Evolutionary conservation across 2,888 invertebrate species (phyloP).

Genomic region (Chalcis sispes): DNA sequence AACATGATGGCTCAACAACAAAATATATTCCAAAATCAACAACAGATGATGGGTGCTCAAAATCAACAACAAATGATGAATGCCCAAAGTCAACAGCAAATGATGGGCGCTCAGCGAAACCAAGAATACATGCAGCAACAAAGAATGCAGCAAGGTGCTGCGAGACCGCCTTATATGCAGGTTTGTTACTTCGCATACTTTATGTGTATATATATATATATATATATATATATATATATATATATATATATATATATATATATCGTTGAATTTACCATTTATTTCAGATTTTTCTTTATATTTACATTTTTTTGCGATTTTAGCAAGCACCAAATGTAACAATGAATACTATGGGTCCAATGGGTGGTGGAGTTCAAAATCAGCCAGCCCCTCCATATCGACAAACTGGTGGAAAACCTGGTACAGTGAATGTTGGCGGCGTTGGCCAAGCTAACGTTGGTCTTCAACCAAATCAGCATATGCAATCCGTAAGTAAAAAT

Average conservation of each 20-base stretch:
- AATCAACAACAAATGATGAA: slow-evolving; percentile 71
- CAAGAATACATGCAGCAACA: slow-evolving; percentile 80
- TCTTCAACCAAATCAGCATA: slow-evolving; percentile 80
- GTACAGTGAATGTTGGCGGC: slow-evolving; percentile 71
- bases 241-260: too few species aligned
- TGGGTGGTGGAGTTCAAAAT: slow-evolving; percentile 76
- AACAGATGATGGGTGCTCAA: slow-evolving; percentile 81
- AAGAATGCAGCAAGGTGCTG: slow-evolving; percentile 78
- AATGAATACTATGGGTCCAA: slow-evolving; percentile 85
- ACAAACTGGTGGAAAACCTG: slow-evolving; percentile 77
- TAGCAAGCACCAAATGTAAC: slow-evolving; percentile 88
- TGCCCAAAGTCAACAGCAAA: slow-evolving; percentile 78
- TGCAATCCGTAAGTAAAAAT: slow-evolving; percentile 77
- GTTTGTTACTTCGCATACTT: slow-evolving; percentile 72
- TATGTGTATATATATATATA: too few species aligned
- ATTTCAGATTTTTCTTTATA: not conserved
- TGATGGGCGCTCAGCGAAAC: slow-evolving; percentile 79
- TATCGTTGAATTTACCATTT: not conserved
- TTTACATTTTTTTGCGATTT: not conserved
- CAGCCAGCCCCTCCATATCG: slow-evolving; percentile 90
- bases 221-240: too few species aligned
- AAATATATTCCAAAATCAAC: slow-evolving; percentile 74
- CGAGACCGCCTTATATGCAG: slow-evolving; percentile 84
- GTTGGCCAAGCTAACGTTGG: slow-evolving; percentile 70
- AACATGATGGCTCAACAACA: slow-evolving; percentile 76